Percentiles rank a stretch among this genome's conserved stretches.
These are phyloP conservation scores for Caenorhabditis sp. DNA, from an alignment of 2,888 invertebrate species.

Conservation along the genomic window DNA sequence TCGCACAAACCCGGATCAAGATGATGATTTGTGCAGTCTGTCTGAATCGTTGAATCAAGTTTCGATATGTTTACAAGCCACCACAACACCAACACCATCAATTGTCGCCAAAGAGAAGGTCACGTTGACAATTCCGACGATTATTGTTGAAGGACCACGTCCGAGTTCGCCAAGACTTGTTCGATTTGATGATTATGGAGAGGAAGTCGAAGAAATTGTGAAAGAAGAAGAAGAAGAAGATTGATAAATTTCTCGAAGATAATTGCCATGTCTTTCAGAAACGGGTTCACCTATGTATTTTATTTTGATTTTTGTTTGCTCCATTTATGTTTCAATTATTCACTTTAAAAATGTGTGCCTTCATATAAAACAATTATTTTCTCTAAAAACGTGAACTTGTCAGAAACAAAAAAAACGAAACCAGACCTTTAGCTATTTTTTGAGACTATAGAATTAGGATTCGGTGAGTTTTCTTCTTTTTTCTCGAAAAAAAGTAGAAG, in stretches of 20 bases:
- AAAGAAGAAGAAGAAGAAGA: neutral
- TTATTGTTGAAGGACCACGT: conserved; percentile 45
- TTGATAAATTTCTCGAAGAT: neutral
- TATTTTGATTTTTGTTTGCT: neutral
- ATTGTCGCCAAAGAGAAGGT: conserved; percentile 1
- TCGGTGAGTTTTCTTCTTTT: neutral
- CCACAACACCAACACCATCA: neutral
- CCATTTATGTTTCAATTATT: neutral
- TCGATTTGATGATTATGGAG: conserved; percentile 28
- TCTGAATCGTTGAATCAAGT: conserved; percentile 34
- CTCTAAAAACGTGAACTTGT: neutral
- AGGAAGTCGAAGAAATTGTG: neutral
- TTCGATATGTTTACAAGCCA: conserved; percentile 13
- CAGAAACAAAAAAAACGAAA: too few species aligned
- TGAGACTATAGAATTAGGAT: neutral
- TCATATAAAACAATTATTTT: neutral
- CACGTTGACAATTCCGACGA: conserved; percentile 37
- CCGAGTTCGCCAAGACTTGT: conserved; percentile 43
- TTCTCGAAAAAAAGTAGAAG: neutral
- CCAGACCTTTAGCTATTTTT: too few species aligned
- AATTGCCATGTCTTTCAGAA: neutral
- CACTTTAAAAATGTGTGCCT: neutral
- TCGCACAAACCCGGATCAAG: conserved; percentile 17
- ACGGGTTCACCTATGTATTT: neutral
- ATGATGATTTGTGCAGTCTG: conserved; percentile 22